phyloP scores from a whole-genome alignment of 2,113 vertebrate species.

The Podocnemis expansa region DNA sequence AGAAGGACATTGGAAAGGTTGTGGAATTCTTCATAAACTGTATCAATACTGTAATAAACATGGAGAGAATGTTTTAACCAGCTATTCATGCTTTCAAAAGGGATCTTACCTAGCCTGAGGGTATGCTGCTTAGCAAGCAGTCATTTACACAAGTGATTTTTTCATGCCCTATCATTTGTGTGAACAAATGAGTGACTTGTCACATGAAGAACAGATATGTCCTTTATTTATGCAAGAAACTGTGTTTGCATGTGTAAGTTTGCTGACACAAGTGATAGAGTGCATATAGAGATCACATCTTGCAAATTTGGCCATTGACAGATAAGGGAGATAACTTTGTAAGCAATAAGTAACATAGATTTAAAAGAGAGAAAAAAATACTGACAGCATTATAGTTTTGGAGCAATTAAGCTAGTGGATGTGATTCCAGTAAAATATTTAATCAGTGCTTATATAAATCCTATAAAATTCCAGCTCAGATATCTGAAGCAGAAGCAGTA shows the following conservation, averaged over 20 bases:
- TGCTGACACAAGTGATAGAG: neutral
- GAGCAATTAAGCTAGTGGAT: neutral
- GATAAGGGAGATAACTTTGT: neutral
- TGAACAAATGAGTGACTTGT: neutral
- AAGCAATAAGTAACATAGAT: neutral
- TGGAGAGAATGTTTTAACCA: neutral
- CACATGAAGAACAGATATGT: neutral
- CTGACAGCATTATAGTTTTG: neutral
- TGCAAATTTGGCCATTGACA: neutral
- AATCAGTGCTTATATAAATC: neutral
- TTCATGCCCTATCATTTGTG: neutral
- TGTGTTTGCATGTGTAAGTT: neutral
- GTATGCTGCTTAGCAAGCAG: neutral
- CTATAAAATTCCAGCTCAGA: neutral
- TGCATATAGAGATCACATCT: neutral
- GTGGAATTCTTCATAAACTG: neutral
- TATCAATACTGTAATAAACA: neutral
- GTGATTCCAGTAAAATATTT: neutral
- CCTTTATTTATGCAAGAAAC: neutral
- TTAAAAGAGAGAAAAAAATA: neutral
- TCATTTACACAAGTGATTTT: neutral
- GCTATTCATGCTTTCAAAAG: neutral
- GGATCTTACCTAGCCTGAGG: neutral
- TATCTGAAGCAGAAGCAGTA: neutral
- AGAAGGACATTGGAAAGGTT: neutral